These are phyloP conservation scores for Melanotaenia pygmaea DNA, from an alignment of 2,797 vertebrate species.

Conservation along the genomic window DNA sequence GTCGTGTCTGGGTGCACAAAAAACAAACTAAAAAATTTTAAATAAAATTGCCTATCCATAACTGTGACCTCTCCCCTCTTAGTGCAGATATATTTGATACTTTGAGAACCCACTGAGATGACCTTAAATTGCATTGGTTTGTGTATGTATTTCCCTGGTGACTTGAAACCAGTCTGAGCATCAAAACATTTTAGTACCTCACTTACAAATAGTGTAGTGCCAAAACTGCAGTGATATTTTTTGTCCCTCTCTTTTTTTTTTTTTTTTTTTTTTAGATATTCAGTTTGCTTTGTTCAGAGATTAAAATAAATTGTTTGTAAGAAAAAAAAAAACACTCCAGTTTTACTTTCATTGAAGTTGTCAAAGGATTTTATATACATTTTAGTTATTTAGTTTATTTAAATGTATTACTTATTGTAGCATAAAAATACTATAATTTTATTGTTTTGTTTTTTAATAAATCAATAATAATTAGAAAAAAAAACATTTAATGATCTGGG, in stretches of 20 bases:
- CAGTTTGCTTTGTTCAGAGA: constrained; percentile 84
- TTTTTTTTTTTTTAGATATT: constrained; percentile 82
- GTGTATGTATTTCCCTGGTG: constrained; percentile 53
- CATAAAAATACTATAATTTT: too few relatives aligned
- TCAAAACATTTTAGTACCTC: constrained; percentile 79
- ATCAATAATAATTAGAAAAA: too few relatives aligned
- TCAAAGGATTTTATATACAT: neutral
- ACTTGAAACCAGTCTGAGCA: constrained; percentile 70
- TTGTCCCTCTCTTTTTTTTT: constrained; percentile 53
- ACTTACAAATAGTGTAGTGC: constrained; percentile 90
- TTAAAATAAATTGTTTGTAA: constrained; percentile 90
- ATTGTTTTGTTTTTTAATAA: too few relatives aligned
- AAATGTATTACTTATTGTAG: too few relatives aligned
- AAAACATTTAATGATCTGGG: too few relatives aligned
- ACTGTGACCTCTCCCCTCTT: constrained; percentile 37
- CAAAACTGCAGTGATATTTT: constrained; percentile 84
- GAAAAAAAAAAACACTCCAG: constrained; percentile 30
- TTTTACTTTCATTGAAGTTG: neutral
- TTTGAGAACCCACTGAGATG: constrained; percentile 43
- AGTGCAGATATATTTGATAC: constrained; percentile 34
- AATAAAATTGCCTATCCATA: constrained; percentile 55
- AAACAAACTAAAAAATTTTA: constrained; percentile 25
- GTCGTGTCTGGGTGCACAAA: constrained; percentile 50
- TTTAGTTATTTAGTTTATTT: too few relatives aligned
- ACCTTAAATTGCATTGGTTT: constrained; percentile 45